Percentiles rank a stretch among this genome's conserved stretches.
These are phyloP conservation scores for Prunella strophiata DNA, from an alignment of 2,797 vertebrate species.

Conservation along the genomic window DNA sequence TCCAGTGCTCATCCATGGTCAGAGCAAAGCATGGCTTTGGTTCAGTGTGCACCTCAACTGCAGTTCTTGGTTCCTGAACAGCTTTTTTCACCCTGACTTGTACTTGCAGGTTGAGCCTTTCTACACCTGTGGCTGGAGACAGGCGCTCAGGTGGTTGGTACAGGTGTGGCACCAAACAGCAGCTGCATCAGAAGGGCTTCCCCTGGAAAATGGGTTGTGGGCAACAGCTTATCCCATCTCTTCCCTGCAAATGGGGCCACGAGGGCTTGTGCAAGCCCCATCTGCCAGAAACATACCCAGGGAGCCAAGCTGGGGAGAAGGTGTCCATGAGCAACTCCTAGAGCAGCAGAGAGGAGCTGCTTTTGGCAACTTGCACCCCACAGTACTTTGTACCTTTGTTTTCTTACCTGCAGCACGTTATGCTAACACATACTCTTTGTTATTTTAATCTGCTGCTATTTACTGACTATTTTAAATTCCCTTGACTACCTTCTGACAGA, in stretches of 20 bases:
- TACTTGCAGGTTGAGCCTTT: background rate
- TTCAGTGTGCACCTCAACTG: background rate
- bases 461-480: background rate
- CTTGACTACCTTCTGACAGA: background rate
- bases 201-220: background rate
- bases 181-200: background rate
- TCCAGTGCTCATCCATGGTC: background rate
- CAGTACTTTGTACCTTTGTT: background rate
- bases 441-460: background rate
- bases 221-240: background rate
- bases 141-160: fast-evolving
- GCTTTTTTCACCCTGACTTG: background rate
- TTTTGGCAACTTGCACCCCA: background rate
- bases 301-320: background rate
- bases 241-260: fast-evolving
- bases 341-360: background rate
- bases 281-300: background rate
- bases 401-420: background rate
- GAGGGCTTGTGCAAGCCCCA: background rate
- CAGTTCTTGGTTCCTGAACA: background rate
- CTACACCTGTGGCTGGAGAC: background rate
- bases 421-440: background rate
- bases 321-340: background rate
- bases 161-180: background rate
- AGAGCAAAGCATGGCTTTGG: background rate